phyloP scores from a whole-genome alignment of 2,113 vertebrate species.

The Hoplias malabaricus region DNA sequence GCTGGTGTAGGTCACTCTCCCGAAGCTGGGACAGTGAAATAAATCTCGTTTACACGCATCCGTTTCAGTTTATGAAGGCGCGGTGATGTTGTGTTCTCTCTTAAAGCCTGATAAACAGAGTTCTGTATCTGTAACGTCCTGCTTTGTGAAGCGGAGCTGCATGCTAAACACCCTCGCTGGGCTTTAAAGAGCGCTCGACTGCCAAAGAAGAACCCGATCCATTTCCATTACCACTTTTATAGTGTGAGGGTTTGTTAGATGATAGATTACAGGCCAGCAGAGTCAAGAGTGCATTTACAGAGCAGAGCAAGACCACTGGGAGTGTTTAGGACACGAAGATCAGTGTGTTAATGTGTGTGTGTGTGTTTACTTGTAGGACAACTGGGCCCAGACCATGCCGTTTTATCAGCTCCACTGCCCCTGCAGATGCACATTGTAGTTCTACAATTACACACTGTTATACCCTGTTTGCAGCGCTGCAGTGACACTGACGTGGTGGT shows the following conservation, averaged over 20 bases:
- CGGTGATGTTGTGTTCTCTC: background rate
- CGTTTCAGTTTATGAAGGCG: constrained; percentile 10
- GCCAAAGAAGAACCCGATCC: background rate
- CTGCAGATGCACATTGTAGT: no score
- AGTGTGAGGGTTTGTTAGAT: constrained; percentile 24
- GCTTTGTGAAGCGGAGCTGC: background rate
- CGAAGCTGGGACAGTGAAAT: background rate
- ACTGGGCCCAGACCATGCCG: no score
- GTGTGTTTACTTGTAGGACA: background rate
- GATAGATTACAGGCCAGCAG: constrained; percentile 35
- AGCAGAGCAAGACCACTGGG: constrained; percentile 7
- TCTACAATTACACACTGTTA: no score
- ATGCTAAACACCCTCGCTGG: background rate
- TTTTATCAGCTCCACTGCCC: no score
- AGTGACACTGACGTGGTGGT: no score
- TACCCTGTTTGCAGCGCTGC: no score
- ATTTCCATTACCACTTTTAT: constrained; percentile 38
- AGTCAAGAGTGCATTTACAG: constrained; percentile 35
- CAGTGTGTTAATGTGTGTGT: constrained; percentile 27
- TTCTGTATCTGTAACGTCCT: background rate
- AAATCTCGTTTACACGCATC: background rate
- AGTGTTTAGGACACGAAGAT: constrained; percentile 19
- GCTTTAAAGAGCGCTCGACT: background rate
- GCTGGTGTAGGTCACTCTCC: background rate
- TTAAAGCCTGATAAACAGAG: background rate